Evolutionary conservation across 2,797 vertebrate genomes (phyloP).

Genomic region (Ctenopoma kingsleyae): DNA sequence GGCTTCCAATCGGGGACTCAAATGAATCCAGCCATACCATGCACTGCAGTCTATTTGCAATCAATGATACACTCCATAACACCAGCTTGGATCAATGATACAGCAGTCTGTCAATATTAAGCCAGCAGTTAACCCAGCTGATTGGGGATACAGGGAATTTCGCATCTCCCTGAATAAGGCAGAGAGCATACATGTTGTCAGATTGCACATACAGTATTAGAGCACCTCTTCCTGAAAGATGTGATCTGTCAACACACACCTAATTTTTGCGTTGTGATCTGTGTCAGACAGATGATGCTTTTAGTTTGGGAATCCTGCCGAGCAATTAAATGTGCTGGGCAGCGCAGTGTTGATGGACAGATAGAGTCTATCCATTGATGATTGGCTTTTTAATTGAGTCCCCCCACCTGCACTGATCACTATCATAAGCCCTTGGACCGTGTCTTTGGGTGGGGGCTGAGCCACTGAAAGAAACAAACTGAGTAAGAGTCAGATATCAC

Average conservation of each 20-base stretch:
- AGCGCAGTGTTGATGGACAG: conserved; percentile 76
- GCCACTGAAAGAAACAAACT: conserved; percentile 25
- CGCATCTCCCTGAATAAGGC: conserved; percentile 41
- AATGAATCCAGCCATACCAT: conserved; percentile 28
- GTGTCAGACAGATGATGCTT: conserved; percentile 69
- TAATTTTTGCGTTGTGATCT: conserved; percentile 64
- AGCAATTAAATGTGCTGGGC: conserved; percentile 72
- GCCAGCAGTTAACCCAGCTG: conserved; percentile 75
- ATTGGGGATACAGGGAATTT: conserved; percentile 64
- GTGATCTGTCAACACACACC: conserved; percentile 68
- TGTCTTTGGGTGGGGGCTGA: conserved; percentile 56
- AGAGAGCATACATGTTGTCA: conserved; percentile 14
- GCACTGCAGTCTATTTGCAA: conserved; percentile 57
- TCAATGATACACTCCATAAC: conserved; percentile 74
- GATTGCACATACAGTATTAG: conserved; percentile 24
- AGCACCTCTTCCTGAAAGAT: conserved; percentile 56
- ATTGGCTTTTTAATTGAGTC: conserved; percentile 85
- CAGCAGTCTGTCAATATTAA: conserved; percentile 74
- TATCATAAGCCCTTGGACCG: conserved; percentile 74
- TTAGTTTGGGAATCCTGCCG: conserved; percentile 63
- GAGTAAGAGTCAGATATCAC: too few relatives aligned
- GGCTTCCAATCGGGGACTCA: conserved; percentile 33
- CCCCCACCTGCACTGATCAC: conserved; percentile 76
- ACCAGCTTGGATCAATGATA: conserved; percentile 68
- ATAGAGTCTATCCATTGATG: conserved; percentile 76